Evolutionary conservation across 2,888 invertebrate species (phyloP), one percentile per base, ranked within the genome.

Genomic region (Leuctra nigra): DNA sequence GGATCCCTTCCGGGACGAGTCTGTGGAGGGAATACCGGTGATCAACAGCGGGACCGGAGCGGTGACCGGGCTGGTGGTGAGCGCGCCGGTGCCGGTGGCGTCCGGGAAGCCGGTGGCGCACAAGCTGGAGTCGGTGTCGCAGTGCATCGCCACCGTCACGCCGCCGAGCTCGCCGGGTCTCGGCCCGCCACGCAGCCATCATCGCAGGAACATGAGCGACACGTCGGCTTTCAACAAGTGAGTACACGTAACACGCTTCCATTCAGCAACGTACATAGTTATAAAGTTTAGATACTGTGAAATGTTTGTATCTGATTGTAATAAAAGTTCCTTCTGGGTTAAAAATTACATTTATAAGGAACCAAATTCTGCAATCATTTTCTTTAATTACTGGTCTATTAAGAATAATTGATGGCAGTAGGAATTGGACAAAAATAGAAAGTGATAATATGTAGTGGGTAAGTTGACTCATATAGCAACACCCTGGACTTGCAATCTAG

Each of bases 161-260:
- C 72, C 73, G 3, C 72, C 72, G 0, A 70, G 69, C 25, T 70
- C 72, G 63, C 72, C 71, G 48, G 69, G 70, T 22, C 63, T 66
- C 23, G 66, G 66, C 11, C 58, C 56, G 56, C 57, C 62, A 25
- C 68, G 69, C n/a, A 80, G 82, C 6, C 90, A 91, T 69, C 90
- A 91, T 69, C 75, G 90, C 54, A 77, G 91, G 57, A 89, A 90
- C 70, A 87, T 87, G 72, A 89, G 89, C 68, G 91, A 91, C 68
- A 90, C 90, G 1, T 86, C 87, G 55, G 86, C 87, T 63, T 87
- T 87, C 67, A 86, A 85, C 69, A 87, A 86, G 87, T 87, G 74
- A 74, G 78, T 69, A 16, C 22, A 18, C 22, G 22, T 38, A 6
- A n/a, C n/a, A n/a, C n/a, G n/a, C n/a, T n/a, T n/a, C n/a, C n/a